Percentiles rank a stretch among this genome's conserved stretches.
phyloP scores from a whole-genome alignment of 2,113 vertebrate genomes.

The Coptodon rendalli region DNA sequence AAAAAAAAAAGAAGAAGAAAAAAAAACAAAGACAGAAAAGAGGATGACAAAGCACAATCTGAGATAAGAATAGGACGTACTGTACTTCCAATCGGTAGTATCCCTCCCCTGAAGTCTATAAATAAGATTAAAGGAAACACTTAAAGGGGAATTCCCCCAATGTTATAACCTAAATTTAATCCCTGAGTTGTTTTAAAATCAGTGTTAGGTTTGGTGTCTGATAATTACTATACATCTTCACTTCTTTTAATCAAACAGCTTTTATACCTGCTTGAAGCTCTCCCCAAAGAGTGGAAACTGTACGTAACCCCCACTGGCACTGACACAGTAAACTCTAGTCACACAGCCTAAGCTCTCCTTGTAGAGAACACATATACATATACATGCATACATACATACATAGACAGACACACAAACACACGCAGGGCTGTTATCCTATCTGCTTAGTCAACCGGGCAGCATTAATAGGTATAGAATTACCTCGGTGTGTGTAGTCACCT shows the following conservation, averaged over 20 bases:
- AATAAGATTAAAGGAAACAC: background rate
- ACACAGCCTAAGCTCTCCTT: background rate
- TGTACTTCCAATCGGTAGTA: background rate
- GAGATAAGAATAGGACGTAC: background rate
- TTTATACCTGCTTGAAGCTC: background rate
- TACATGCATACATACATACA: background rate
- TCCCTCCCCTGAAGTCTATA: background rate
- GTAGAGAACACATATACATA: background rate
- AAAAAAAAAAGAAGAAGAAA: background rate
- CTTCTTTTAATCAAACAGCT: background rate
- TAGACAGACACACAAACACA: background rate
- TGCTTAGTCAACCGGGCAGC: background rate
- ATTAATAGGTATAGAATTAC: constrained; percentile 22
- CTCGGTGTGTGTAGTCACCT: background rate
- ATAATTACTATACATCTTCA: background rate
- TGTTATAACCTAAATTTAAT: background rate
- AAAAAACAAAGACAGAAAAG: background rate
- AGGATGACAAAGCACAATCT: background rate
- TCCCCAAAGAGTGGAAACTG: background rate
- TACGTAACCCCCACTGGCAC: background rate
- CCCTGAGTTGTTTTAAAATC: background rate
- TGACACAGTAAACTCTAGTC: constrained; percentile 6
- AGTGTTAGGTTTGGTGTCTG: background rate
- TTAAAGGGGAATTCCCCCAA: background rate
- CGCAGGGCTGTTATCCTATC: constrained; percentile 1